These are phyloP conservation scores for Psettodes erumei DNA, from an alignment of 2,113 vertebrate genomes.

Conservation along the genomic window DNA sequence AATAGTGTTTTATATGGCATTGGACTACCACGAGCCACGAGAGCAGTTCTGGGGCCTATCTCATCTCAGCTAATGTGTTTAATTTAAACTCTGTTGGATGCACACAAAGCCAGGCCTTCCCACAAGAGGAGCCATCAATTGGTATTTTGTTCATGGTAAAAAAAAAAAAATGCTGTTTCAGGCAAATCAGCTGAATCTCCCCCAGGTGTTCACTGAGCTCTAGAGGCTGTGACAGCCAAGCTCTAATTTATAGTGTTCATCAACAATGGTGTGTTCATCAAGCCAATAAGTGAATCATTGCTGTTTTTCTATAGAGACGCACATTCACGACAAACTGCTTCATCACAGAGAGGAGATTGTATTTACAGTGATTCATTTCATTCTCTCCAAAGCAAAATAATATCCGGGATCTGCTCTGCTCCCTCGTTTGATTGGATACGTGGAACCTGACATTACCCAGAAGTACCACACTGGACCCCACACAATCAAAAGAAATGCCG, in stretches of 20 bases:
- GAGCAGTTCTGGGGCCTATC: not conserved
- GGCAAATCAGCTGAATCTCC: slow-evolving; percentile 27
- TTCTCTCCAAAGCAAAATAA: slow-evolving; percentile 9
- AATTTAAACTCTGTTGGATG: slow-evolving; percentile 17
- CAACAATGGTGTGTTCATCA: no score
- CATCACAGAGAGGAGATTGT: not conserved
- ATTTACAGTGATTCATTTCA: slow-evolving; percentile 35
- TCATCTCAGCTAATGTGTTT: slow-evolving; percentile 1
- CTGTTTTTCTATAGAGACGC: slow-evolving; percentile 7
- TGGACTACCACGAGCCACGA: not conserved
- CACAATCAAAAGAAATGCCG: not conserved
- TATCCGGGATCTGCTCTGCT: not conserved
- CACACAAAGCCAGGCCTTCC: slow-evolving; percentile 10
- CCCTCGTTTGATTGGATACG: not conserved
- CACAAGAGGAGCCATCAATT: slow-evolving; percentile 6
- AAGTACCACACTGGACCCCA: not conserved
- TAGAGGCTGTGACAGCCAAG: slow-evolving; percentile 19
- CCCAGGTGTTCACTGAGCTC: slow-evolving; percentile 27
- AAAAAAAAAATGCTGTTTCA: slow-evolving; percentile 27
- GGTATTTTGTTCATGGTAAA: slow-evolving; percentile 11
- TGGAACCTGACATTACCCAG: slow-evolving; percentile 16
- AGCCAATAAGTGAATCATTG: slow-evolving; percentile 8
- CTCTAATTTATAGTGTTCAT: slow-evolving; percentile 32
- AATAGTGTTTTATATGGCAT: not conserved
- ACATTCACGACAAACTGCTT: slow-evolving; percentile 6